These are phyloP conservation scores for Meta bourneti DNA, from an alignment of 2,888 invertebrate species.

Conservation along the genomic window DNA sequence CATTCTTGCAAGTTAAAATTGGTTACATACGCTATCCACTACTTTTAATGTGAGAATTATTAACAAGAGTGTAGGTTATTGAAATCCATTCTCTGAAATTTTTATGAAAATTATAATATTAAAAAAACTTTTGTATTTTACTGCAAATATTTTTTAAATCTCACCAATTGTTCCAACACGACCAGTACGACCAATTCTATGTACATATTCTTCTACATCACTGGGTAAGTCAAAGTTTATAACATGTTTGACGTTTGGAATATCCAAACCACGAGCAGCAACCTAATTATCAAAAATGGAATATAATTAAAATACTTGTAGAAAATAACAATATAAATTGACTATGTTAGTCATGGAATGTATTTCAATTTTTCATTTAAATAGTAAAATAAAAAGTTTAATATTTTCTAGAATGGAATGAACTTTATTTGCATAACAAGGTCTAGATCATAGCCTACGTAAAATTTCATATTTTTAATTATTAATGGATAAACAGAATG, in stretches of 20 bases:
- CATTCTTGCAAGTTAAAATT: too few species aligned
- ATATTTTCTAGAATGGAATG: too few species aligned
- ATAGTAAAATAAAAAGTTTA: too few species aligned
- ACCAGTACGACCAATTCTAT: slow-evolving; percentile 98
- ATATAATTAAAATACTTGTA: not conserved
- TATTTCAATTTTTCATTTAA: too few species aligned
- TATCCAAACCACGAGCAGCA: slow-evolving; percentile 98
- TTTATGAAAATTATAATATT: not conserved
- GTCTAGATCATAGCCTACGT: too few species aligned
- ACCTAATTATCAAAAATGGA: slow-evolving; percentile 81
- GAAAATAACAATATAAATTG: not conserved
- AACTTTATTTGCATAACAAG: too few species aligned
- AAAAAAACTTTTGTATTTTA: too few species aligned
- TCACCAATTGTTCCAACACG: slow-evolving; percentile 97
- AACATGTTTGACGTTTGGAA: slow-evolving; percentile 99
- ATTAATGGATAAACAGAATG: too few species aligned
- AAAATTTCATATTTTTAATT: too few species aligned
- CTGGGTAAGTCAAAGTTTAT: slow-evolving; percentile 99
- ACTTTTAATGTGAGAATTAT: not conserved
- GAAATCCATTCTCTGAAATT: not conserved
- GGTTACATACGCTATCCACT: not conserved
- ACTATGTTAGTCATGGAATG: too few species aligned
- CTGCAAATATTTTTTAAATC: not conserved
- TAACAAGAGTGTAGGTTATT: not conserved
- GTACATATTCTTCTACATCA: slow-evolving; percentile 99